Conservation (phyloP, 2,888 invertebrate species). For the Cantharis rustica region DNA sequence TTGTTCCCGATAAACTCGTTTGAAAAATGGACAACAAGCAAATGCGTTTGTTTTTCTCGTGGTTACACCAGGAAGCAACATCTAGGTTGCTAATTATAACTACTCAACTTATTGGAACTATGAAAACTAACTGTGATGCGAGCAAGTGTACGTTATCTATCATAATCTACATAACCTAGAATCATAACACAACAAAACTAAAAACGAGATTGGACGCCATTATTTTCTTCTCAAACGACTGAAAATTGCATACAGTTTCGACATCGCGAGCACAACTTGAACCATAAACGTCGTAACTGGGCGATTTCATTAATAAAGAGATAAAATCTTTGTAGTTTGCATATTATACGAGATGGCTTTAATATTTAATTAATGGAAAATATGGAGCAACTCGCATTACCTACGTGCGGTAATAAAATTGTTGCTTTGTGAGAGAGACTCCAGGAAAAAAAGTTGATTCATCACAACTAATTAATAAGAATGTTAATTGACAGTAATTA, state of each 20-base stretch:
- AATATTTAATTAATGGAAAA: slow-evolving; percentile 45
- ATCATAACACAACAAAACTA: not conserved
- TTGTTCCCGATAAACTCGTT: not conserved
- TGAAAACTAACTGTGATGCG: slow-evolving; percentile 5
- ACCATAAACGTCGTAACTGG: slow-evolving; percentile 4
- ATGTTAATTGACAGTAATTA: not conserved
- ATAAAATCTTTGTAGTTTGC: slow-evolving; percentile 42
- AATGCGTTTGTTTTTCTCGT: not conserved
- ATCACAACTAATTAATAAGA: not conserved
- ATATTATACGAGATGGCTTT: slow-evolving; percentile 36
- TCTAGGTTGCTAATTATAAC: slow-evolving; percentile 25
- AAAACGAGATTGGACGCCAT: not conserved
- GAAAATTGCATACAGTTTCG: not conserved
- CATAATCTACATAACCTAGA: not conserved
- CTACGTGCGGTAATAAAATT: not conserved
- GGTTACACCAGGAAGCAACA: slow-evolving; percentile 5
- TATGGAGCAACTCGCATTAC: slow-evolving; percentile 34
- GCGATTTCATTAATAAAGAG: slow-evolving; percentile 33
- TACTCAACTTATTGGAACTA: slow-evolving; percentile 11
- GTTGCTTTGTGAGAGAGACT: not conserved
- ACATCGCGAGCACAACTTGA: not conserved
- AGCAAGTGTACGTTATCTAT: slow-evolving; percentile 13
- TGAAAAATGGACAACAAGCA: not conserved
- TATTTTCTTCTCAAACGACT: not conserved
- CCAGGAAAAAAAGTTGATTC: not conserved